Conservation (phyloP, 2,113 vertebrate genomes). For the Bucco capensis region DNA sequence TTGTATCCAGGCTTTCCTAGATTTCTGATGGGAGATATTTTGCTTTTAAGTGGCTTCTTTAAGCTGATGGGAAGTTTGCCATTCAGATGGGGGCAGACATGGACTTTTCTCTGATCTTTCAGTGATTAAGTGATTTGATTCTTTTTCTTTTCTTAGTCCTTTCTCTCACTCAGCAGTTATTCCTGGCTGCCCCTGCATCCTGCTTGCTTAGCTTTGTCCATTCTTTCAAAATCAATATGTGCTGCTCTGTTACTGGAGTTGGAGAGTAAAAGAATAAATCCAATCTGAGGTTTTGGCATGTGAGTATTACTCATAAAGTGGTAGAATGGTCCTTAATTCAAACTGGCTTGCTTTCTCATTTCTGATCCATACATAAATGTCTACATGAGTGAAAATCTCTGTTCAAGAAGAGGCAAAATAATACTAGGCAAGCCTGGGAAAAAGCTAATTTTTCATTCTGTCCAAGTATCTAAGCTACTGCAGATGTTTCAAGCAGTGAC, state of each 20-base stretch:
- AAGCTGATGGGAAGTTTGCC: background rate
- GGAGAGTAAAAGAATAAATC: background rate
- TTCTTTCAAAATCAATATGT: constrained; percentile 17
- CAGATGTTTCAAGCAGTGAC: background rate
- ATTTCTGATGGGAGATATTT: background rate
- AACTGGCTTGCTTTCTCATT: background rate
- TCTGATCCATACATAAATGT: background rate
- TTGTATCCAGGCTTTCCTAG: background rate
- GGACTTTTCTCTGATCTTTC: background rate
- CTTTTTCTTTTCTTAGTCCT: background rate
- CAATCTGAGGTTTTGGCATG: background rate
- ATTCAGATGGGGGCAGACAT: fast-evolving
- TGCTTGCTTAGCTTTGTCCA: background rate
- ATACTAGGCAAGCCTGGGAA: background rate
- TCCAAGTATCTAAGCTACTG: background rate
- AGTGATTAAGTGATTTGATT: background rate
- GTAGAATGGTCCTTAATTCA: background rate
- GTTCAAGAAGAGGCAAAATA: background rate
- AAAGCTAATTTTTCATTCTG: background rate
- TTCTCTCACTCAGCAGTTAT: background rate
- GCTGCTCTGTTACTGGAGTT: background rate
- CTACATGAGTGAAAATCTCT: background rate
- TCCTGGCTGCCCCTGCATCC: background rate
- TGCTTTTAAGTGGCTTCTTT: background rate
- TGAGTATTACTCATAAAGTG: background rate